These are phyloP conservation scores for Sipha flava DNA, from an alignment of 1,140 invertebrate genomes.

Conservation along the genomic window DNA sequence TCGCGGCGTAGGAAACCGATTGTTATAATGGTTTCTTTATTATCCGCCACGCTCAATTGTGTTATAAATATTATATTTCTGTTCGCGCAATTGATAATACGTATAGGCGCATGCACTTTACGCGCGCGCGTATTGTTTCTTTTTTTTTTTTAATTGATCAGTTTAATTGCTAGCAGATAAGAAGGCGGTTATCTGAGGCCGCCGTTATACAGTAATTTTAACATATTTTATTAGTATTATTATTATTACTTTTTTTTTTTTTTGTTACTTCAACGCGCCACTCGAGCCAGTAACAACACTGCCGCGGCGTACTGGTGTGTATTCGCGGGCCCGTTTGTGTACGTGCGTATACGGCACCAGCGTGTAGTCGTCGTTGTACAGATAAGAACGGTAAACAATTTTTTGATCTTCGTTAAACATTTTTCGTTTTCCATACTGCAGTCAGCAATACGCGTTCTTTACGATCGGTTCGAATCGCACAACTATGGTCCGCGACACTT, in stretches of 20 bases:
- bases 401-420: constrained; percentile 24
- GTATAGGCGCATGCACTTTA: too few species aligned
- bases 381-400: constrained; percentile 32
- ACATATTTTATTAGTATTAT: neutral
- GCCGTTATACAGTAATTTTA: neutral
- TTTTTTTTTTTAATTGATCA: constrained; percentile 8
- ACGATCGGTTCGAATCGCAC: constrained; percentile 1
- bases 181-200: constrained; percentile 1
- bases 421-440: constrained; percentile 15
- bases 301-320: neutral
- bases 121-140: neutral
- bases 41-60: neutral
- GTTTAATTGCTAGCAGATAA: constrained; percentile 15
- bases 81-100: too few species aligned
- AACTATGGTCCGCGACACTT: neutral
- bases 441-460: constrained; percentile 10
- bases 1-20: neutral
- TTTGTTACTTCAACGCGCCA: neutral
- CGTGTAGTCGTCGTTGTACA: neutral
- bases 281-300: neutral
- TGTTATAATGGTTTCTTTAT: constrained; percentile 1
- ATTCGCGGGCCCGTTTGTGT: neutral
- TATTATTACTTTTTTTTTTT: neutral
- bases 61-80: neutral
- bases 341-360: neutral